These are phyloP conservation scores for Lepisosteus osseus DNA, from an alignment of 2,113 vertebrate species.

Conservation along the genomic window DNA sequence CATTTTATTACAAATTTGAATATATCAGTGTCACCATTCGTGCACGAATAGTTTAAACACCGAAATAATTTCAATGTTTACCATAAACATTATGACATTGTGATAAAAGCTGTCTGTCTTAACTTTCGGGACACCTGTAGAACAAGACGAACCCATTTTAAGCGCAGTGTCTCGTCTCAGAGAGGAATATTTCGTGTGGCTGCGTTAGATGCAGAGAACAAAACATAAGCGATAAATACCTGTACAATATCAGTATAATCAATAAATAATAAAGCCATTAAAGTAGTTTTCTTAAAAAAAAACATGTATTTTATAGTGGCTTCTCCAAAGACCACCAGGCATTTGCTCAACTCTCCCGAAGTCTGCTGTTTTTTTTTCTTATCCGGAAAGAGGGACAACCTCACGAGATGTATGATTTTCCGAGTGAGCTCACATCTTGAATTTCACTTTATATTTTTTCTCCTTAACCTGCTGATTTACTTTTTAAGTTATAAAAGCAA, in stretches of 20 bases:
- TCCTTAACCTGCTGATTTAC: constrained; percentile 26
- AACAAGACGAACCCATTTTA: too few species aligned
- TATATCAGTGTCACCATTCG: too few species aligned
- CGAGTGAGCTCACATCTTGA: constrained; percentile 74
- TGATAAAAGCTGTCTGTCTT: too few species aligned
- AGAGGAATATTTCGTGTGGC: too few species aligned
- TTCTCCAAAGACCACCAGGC: constrained; percentile 72
- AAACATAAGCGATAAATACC: too few species aligned
- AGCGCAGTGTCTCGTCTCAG: too few species aligned
- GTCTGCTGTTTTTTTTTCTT: constrained; percentile 65
- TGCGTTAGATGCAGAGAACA: too few species aligned
- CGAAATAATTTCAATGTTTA: too few species aligned
- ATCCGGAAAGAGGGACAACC: constrained; percentile 70
- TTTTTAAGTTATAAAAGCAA: constrained; percentile 18
- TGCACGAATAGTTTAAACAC: too few species aligned
- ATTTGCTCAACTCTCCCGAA: constrained; percentile 55
- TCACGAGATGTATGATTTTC: constrained; percentile 68
- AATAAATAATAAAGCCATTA: constrained; percentile 61
- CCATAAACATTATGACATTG: too few species aligned
- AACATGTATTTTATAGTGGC: constrained; percentile 73
- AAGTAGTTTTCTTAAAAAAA: constrained; percentile 19
- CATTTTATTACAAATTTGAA: too few species aligned
- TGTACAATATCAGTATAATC: constrained; percentile 11
- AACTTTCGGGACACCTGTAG: too few species aligned
- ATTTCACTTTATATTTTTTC: constrained; percentile 76